These are phyloP conservation scores for Daphoenositta chrysoptera DNA, from an alignment of 2,113 vertebrate genomes.

Conservation along the genomic window DNA sequence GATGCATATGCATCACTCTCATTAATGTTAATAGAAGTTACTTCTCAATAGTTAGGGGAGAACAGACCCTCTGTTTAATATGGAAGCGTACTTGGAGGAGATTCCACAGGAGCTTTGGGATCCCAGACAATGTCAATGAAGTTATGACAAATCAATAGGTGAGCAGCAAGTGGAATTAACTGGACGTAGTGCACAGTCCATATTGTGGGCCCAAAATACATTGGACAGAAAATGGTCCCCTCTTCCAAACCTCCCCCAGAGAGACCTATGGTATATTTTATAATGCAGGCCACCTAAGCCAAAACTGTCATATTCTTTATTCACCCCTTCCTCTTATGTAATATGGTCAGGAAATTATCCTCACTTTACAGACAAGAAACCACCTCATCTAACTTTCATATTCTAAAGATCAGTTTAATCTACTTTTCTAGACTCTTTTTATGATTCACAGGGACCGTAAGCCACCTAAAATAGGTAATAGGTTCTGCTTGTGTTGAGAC, in stretches of 20 bases:
- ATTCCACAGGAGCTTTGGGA: slow-evolving; percentile 10
- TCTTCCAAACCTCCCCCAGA: not conserved
- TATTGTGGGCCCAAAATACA: not conserved
- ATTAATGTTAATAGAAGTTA: slow-evolving; percentile 45
- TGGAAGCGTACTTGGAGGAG: not conserved
- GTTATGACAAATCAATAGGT: not conserved
- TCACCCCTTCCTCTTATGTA: not conserved
- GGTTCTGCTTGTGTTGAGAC: not conserved
- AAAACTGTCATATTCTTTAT: not conserved
- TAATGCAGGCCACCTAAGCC: not conserved
- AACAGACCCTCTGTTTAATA: slow-evolving; percentile 9
- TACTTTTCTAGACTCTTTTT: not conserved
- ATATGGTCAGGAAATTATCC: not conserved
- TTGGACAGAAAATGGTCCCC: not conserved
- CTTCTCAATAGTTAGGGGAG: not conserved
- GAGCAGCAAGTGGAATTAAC: not conserved
- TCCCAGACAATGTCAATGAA: slow-evolving; percentile 41
- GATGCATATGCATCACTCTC: slow-evolving; percentile 33
- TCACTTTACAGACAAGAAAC: not conserved
- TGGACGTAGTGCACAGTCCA: not conserved
- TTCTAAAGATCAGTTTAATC: not conserved
- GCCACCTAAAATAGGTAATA: not conserved
- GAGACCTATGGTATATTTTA: not conserved
- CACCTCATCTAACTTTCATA: not conserved
- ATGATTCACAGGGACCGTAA: not conserved